These are phyloP conservation scores for Lithobates sylvaticus DNA, from an alignment of 2,797 vertebrate species.

Conservation along the genomic window DNA sequence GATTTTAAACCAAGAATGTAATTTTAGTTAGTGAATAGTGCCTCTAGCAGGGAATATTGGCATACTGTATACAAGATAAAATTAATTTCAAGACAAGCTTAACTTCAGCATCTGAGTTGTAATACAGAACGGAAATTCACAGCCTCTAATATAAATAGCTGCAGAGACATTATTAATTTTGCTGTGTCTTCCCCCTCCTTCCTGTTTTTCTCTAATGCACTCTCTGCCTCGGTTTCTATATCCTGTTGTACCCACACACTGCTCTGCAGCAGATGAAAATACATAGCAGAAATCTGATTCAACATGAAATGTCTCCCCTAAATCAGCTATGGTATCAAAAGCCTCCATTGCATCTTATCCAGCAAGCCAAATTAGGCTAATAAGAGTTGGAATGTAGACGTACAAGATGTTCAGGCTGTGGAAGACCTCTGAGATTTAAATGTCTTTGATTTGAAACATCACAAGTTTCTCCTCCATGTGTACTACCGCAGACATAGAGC, in stretches of 20 bases:
- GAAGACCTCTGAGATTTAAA: constrained; percentile 56
- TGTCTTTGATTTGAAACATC: constrained; percentile 51
- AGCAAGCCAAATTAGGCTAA: constrained; percentile 49
- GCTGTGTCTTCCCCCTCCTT: constrained; percentile 37
- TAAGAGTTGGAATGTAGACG: constrained; percentile 42
- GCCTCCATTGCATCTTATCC: constrained; percentile 37
- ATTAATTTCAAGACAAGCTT: constrained; percentile 34
- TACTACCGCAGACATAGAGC: constrained; percentile 26
- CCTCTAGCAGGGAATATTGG: constrained; percentile 39
- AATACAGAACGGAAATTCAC: constrained; percentile 42
- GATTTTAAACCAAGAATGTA: constrained; percentile 2
- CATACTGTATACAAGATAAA: constrained; percentile 30
- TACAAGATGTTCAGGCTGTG: constrained; percentile 43
- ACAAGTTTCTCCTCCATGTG: constrained; percentile 30
- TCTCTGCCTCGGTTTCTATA: constrained; percentile 23
- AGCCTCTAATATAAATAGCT: constrained; percentile 40
- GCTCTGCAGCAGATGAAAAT: constrained; percentile 14
- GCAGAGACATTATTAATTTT: constrained; percentile 44
- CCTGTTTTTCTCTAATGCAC: constrained; percentile 46
- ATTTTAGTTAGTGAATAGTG: constrained; percentile 30
- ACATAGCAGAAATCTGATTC: constrained; percentile 24
- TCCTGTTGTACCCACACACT: constrained; percentile 43
- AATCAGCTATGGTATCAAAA: constrained; percentile 39
- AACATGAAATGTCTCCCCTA: constrained; percentile 42
- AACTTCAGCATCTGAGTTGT: constrained; percentile 26